phyloP scores from a whole-genome alignment of 1,140 invertebrate species.

The Drosophila biarmipes region DNA sequence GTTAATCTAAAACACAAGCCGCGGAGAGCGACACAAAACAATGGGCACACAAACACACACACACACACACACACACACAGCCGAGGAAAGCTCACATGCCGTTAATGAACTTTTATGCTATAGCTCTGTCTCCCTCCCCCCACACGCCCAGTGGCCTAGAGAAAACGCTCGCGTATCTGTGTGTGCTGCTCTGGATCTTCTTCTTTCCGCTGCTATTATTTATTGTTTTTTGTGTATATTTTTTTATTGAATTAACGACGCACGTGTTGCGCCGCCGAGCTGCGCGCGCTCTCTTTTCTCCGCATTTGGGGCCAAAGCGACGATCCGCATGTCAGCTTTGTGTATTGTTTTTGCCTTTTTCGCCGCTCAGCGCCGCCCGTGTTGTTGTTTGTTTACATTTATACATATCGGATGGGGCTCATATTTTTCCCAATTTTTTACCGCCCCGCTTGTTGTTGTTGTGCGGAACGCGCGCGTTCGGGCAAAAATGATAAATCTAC shows the following conservation, averaged over 20 bases:
- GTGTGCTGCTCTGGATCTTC: slow-evolving; percentile 51
- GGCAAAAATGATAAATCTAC: slow-evolving; percentile 65
- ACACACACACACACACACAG: slow-evolving; percentile 20
- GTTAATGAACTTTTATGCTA: slow-evolving; percentile 75
- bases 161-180: slow-evolving; percentile 7
- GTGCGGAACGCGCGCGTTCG: slow-evolving; percentile 61
- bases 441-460: slow-evolving; percentile 49
- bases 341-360: slow-evolving; percentile 11
- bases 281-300: slow-evolving; percentile 32
- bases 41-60: slow-evolving; percentile 17
- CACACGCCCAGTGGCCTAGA: slow-evolving; percentile 17
- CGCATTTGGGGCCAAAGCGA: slow-evolving; percentile 32
- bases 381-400: slow-evolving; percentile 67
- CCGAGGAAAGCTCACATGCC: slow-evolving; percentile 53
- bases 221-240: slow-evolving; percentile 13
- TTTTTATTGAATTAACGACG: slow-evolving; percentile 74
- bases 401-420: slow-evolving; percentile 25
- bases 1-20: slow-evolving; percentile 19
- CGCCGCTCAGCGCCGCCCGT: slow-evolving; percentile 2
- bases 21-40: slow-evolving; percentile 39
- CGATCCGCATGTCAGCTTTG: slow-evolving; percentile 47
- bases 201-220: slow-evolving; percentile 34
- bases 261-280: slow-evolving; percentile 70
- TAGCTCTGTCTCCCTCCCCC: slow-evolving; percentile 18
- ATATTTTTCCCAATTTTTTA: slow-evolving; percentile 25